Evolutionary conservation across 2,797 vertebrate species (phyloP), one percentile per base, ranked within the genome.

Genomic region (Alectoris magna): DNA sequence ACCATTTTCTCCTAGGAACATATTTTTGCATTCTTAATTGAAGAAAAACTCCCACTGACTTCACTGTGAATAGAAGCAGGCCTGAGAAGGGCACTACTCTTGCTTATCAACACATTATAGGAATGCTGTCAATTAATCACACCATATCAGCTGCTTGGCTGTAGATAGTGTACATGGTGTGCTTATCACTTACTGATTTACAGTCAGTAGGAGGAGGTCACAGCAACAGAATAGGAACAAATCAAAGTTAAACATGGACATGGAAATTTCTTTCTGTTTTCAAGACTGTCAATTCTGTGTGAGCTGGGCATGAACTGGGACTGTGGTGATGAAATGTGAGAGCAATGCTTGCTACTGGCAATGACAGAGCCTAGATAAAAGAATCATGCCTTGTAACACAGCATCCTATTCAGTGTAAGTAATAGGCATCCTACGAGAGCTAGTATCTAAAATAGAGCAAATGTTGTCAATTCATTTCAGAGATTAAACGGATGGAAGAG

Each of bases 61-160:
- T 73, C 63, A 11, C 66, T 9, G 31, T 7, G 56, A 68, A 51
- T 22, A 15, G 69, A 77, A 75, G 48, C 24, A 46, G 84, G 74
- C 74, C 48, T 49, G 64, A 62, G 83, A 82, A 68, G 71, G 68
- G 62, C 83, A 89, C 87, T 79, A 48, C 70, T 90, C 80, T 79
- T 70, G 23, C 71, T 78, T 87, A 81, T 70, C 69, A 56, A 68
- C 83, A 64, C 43, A 38, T 85, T 94, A 73, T n/a, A 81, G 67
- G 73, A 91, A 80, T 58, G 38, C 66, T 91, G 77, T 94, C 88
- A 74, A 95, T 95, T 96, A 92, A 62, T 95, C 82, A 94, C 95
- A 91, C 56, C 14, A 4, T 49, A 87, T 83, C 74, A 88, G 95
- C 73, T 46, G 75, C 69, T 93, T 87, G 77, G 84, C 75, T n/a